Percentiles rank a stretch among this genome's conserved stretches.
Conservation (phyloP, 2,888 invertebrate genomes). For the Phortica okadai region DNA sequence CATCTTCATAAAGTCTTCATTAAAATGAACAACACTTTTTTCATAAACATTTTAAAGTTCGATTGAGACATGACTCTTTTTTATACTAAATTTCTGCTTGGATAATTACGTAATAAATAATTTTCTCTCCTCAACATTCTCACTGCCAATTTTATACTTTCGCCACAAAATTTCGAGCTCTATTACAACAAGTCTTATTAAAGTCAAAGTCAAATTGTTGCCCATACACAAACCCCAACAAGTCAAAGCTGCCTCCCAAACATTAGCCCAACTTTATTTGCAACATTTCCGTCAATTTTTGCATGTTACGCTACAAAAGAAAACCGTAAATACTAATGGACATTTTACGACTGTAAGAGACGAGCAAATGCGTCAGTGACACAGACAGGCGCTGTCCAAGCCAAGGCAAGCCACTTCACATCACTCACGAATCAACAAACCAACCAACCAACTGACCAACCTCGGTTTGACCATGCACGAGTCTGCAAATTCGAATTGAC, state of each 20-base stretch:
- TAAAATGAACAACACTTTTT: too few species aligned
- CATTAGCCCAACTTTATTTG: constrained; percentile 8
- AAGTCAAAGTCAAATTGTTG: not conserved
- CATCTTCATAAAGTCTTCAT: too few species aligned
- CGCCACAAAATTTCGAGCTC: too few species aligned
- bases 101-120: too few species aligned
- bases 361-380: constrained; percentile 32
- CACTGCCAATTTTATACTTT: too few species aligned
- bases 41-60: too few species aligned
- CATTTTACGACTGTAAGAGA: constrained; percentile 66
- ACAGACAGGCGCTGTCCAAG: constrained; percentile 41
- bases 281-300: constrained; percentile 52
- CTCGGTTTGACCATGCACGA: constrained; percentile 3
- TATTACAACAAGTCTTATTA: too few species aligned
- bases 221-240: not conserved
- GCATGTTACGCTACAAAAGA: constrained; percentile 59
- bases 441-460: not conserved
- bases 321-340: constrained; percentile 71
- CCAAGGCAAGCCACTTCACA: constrained; percentile 25
- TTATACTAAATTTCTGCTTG: too few species aligned
- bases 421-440: not conserved
- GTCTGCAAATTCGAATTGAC: constrained; percentile 45
- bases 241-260: not conserved
- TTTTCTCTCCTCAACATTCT: too few species aligned
- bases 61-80: too few species aligned